Percentiles rank a stretch among this genome's conserved stretches.
Conservation (phyloP, 2,888 invertebrate genomes). For the Ennomos fuscantarius region DNA sequence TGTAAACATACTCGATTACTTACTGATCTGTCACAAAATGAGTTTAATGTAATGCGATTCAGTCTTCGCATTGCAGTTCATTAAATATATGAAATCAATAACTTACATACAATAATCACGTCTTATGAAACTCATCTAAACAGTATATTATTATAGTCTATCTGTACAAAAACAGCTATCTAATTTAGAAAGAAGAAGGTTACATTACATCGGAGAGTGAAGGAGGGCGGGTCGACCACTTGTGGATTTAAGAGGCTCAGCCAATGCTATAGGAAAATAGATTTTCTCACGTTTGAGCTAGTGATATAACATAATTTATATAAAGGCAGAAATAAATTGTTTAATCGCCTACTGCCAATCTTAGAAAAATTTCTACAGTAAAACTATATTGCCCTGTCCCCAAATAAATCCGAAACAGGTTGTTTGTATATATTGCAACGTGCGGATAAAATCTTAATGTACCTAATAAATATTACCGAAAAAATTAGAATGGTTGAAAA, state of each 20-base stretch:
- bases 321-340: not conserved
- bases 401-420: not conserved
- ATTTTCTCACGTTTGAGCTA: constrained; percentile 45
- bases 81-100: constrained; percentile 1
- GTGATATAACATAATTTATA: constrained; percentile 15
- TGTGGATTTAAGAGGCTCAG: constrained; percentile 70
- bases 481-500: constrained; percentile 17
- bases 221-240: constrained; percentile 76
- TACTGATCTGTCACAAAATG: constrained; percentile 12
- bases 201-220: constrained; percentile 50
- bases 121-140: not conserved
- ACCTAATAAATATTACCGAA: constrained; percentile 15
- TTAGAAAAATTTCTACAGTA: too few species aligned
- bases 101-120: not conserved
- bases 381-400: too few species aligned
- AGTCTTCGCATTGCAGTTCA: constrained; percentile 9
- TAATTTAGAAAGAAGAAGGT: constrained; percentile 26
- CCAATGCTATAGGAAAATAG: constrained; percentile 62
- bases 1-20: constrained; percentile 34
- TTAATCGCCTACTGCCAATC: not conserved
- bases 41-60: constrained; percentile 21
- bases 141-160: not conserved
- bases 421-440: not conserved
- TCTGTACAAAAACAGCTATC: not conserved
- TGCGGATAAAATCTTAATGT: constrained; percentile 25